Conservation (phyloP, 2,797 vertebrate genomes). For the Arrhamphus sclerolepis region DNA sequence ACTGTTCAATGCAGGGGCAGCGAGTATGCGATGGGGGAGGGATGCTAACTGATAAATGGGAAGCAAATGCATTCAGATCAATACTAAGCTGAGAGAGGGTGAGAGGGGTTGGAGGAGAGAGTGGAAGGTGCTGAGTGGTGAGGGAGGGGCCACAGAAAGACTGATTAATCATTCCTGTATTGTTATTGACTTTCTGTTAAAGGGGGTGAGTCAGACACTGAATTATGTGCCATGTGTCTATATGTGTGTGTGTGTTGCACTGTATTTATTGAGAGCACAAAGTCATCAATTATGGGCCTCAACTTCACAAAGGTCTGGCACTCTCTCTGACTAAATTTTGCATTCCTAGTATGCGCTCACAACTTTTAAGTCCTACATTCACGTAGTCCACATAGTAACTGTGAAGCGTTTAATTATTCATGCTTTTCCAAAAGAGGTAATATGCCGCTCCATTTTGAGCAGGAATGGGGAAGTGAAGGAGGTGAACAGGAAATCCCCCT, state of each 20-base stretch:
- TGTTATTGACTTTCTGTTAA: conserved; percentile 85
- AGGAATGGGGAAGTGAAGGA: conserved; percentile 59
- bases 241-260: conserved; percentile 38
- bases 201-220: conserved; percentile 78
- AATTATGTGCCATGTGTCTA: conserved; percentile 65
- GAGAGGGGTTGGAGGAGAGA: conserved; percentile 63
- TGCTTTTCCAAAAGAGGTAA: conserved; percentile 65
- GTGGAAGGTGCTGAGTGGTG: conserved; percentile 63
- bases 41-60: conserved; percentile 77
- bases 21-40: conserved; percentile 56
- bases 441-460: conserved; percentile 60
- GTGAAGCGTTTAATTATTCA: conserved; percentile 62
- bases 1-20: conserved; percentile 71
- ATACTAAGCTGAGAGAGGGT: conserved; percentile 77
- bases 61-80: conserved; percentile 86
- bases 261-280: conserved; percentile 61
- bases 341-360: conserved; percentile 29
- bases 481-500: conserved; percentile 75
- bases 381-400: conserved; percentile 51
- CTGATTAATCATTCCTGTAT: conserved; percentile 86
- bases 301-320: conserved; percentile 52
- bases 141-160: conserved; percentile 66
- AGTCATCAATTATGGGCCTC: conserved; percentile 71
- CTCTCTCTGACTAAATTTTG: conserved; percentile 25
- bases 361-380: conserved; percentile 48